Evolutionary conservation across 2,888 invertebrate genomes (phyloP).

Genomic region (Phalera bucephala): DNA sequence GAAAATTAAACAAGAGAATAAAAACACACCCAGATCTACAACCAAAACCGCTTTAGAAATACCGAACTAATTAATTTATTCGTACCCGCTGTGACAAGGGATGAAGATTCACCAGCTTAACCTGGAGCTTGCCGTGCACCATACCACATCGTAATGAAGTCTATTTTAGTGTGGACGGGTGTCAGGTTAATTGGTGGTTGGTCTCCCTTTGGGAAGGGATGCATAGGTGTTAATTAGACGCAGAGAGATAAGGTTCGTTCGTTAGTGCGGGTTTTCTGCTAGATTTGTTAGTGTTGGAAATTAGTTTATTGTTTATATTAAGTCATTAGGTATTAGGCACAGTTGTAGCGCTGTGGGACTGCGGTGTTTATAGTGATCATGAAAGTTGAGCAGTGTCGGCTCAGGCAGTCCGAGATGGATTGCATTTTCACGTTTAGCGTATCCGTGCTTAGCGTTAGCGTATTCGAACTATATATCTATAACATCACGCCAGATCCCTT

Average conservation of each 20-base stretch:
- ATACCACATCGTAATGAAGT: conserved; percentile 7
- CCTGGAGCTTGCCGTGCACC: conserved; percentile 9
- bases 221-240: conserved; percentile 46
- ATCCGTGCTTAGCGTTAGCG: too few species aligned
- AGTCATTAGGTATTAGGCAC: conserved; percentile 12
- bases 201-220: conserved; percentile 24
- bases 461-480: too few species aligned
- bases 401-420: too few species aligned
- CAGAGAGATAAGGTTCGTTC: conserved; percentile 34
- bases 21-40: too few species aligned
- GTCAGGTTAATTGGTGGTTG: conserved; percentile 14
- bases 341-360: too few species aligned
- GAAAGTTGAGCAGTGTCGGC: too few species aligned
- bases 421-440: too few species aligned
- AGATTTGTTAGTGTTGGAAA: conserved; percentile 28
- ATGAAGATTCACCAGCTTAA: conserved; percentile 9
- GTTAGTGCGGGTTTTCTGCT: conserved; percentile 35
- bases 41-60: conserved; percentile 34
- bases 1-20: too few species aligned
- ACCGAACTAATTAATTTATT: conserved; percentile 40
- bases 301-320: conserved; percentile 29
- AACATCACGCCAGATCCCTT: too few species aligned
- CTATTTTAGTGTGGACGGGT: conserved; percentile 1
- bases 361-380: too few species aligned
- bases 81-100: conserved; percentile 34